These are phyloP conservation scores for Ganaspis brasiliensis DNA, from an alignment of 2,888 invertebrate genomes.

Conservation along the genomic window DNA sequence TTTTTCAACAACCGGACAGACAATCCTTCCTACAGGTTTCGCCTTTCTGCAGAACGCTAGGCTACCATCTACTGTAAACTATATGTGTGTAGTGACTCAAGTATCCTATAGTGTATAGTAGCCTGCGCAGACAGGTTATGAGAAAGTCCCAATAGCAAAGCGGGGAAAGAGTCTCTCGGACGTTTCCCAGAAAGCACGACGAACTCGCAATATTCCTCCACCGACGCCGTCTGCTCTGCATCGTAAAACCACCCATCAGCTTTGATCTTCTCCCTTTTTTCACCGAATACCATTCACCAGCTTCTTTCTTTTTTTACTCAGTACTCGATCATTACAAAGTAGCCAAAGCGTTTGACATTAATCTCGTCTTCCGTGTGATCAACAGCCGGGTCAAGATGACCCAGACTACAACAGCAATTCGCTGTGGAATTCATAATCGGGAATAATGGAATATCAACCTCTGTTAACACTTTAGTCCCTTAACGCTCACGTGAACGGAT, in stretches of 20 bases:
- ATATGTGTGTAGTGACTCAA: not conserved
- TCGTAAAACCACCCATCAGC: conserved; percentile 26
- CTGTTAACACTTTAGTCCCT: no score
- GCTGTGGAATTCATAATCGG: no score
- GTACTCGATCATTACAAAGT: not conserved
- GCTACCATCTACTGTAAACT: conserved; percentile 10
- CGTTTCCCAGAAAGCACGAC: conserved; percentile 68
- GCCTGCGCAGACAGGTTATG: conserved; percentile 63
- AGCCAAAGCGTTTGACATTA: not conserved
- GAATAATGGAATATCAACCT: no score
- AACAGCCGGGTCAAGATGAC: not conserved
- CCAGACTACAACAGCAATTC: no score
- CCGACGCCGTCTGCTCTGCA: conserved; percentile 37
- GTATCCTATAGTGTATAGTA: conserved; percentile 56
- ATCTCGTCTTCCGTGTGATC: not conserved
- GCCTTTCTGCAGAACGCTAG: conserved; percentile 6
- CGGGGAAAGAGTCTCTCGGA: conserved; percentile 53
- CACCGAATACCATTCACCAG: conserved; percentile 11
- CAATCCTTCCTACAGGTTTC: conserved; percentile 13
- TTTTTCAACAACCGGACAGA: conserved; percentile 32
- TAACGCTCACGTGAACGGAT: no score
- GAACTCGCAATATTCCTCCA: conserved; percentile 48
- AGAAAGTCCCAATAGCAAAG: conserved; percentile 59
- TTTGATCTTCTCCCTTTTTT: conserved; percentile 28
- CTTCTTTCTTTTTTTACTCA: conserved; percentile 9